Base-by-base conservation (phyloP, 2,888 invertebrate genomes). In the Cheilosia pagana region DNA sequence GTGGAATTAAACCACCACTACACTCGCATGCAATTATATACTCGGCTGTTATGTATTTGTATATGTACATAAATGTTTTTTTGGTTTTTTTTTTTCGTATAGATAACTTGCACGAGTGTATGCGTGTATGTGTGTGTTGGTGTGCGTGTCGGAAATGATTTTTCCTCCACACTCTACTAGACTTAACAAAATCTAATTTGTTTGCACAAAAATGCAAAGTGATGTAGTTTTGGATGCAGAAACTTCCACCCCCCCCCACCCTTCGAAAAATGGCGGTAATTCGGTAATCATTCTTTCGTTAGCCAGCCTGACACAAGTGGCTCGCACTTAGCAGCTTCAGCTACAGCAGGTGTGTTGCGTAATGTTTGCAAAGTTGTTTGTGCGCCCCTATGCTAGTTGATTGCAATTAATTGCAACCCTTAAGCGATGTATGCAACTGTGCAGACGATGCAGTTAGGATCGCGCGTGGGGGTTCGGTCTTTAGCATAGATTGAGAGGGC, bases 171-270 rank as follows among this genome's bases (percentile, higher is more conserved):
- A 71, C 53, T 77, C 59, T 78, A 72, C 71, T 75, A 85, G 76
- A 81, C 71, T 81, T 85, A 85, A 85, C 75, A 81, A 85, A 85
- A 85, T 85, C 67, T 81, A 76, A 76, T 81, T 85, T 85, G 62
- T 75, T 85, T 28, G 23, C n/a, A 52, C 23, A 53, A 74, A 19
- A 75, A 21, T 45, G 45, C 45, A 35, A 53, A 45, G 45, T 28
- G 21, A 50, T 55, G 5, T 41, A 48, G 19, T 68, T 67, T 31
- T 31, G 28, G 62, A 43, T 35, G n/a, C 48, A 62, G 14, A 60
- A 12, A 10, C 10, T 48, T 5, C 31, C 14, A 48, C 48, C 48
- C 55, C 48, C 35, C 50, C 72, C 41, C 5, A 21, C n/a, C 6
- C 19, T 16, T 28, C 19, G 43, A 3, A 45, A 50, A 35, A 50